Evolutionary conservation across 1,140 invertebrate genomes (phyloP).

Genomic region (Anagrus nilaparvatae): DNA sequence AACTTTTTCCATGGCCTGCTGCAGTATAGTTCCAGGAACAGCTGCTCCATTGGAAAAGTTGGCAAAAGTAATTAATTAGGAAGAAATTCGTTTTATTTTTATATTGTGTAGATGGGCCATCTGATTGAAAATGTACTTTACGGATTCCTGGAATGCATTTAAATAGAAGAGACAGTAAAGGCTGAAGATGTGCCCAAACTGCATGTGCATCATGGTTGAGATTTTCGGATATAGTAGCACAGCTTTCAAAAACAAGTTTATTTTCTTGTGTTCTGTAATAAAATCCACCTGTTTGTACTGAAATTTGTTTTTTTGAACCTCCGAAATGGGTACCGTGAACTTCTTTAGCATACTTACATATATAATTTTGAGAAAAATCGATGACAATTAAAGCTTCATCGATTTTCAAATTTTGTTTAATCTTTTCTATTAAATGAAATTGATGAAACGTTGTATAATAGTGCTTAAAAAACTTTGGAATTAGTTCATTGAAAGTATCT

Average conservation of each 20-base stretch:
- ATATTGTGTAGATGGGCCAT: constrained; percentile 1
- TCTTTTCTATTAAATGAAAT: constrained; percentile 2
- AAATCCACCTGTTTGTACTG: constrained; percentile 11
- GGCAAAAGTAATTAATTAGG: no score
- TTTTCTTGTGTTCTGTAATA: constrained; percentile 1
- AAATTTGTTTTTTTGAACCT: constrained; percentile 11
- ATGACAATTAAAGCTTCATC: constrained; percentile 7
- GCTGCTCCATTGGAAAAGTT: no score
- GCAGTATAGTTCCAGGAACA: constrained; percentile 39
- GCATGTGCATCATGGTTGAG: not conserved
- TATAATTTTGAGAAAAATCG: constrained; percentile 12
- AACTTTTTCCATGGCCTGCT: constrained; percentile 39
- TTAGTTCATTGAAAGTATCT: not conserved
- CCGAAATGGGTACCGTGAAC: constrained; percentile 12
- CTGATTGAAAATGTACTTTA: not conserved
- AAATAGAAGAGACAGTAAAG: not conserved
- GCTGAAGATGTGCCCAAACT: not conserved
- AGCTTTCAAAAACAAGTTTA: not conserved
- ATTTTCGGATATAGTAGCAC: not conserved
- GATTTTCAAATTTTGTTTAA: constrained; percentile 4
- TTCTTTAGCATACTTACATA: constrained; percentile 9
- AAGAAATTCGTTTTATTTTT: constrained; percentile 3
- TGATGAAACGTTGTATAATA: constrained; percentile 7
- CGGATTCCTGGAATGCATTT: not conserved
- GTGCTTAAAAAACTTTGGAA: constrained; percentile 7